Percentiles rank a stretch among this genome's conserved stretches.
phyloP scores from a whole-genome alignment of 37 sponge, comb jelly and placozoan species.

The Beroe forskalii region DNA sequence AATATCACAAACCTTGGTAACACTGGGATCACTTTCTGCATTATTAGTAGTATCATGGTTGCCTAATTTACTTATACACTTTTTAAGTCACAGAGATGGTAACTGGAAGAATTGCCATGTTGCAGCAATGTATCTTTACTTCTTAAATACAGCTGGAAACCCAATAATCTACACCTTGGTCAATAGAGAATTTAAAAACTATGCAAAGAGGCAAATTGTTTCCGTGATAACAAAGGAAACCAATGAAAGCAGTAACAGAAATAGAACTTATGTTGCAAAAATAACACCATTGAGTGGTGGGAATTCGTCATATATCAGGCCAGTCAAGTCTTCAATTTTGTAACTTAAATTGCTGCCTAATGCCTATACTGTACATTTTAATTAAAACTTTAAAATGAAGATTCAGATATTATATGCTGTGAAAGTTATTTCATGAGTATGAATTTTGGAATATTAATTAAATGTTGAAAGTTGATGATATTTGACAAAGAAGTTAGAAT shows the following conservation, averaged over 20 bases:
- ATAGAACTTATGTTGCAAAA: constrained; percentile 36
- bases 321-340: background rate
- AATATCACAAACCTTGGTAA: background rate
- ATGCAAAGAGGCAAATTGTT: constrained; percentile 23
- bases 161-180: constrained; percentile 49
- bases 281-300: constrained; percentile 17
- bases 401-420: too few species aligned
- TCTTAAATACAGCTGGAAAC: constrained; percentile 47
- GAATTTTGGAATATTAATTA: too few species aligned
- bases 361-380: too few species aligned
- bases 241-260: background rate
- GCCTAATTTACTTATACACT: constrained; percentile 1
- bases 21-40: constrained; percentile 40
- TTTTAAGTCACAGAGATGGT: background rate
- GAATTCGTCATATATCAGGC: constrained; percentile 7
- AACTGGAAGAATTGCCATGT: background rate
- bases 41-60: background rate
- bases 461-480: too few species aligned
- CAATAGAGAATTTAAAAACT: constrained; percentile 51
- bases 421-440: too few species aligned
- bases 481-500: too few species aligned
- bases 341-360: too few species aligned
- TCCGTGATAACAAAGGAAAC: constrained; percentile 15
- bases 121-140: constrained; percentile 43
- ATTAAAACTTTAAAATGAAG: too few species aligned